These are phyloP conservation scores for Ianthella basta DNA, from an alignment of 37 sponge, comb jelly and placozoan species.

Conservation along the genomic window DNA sequence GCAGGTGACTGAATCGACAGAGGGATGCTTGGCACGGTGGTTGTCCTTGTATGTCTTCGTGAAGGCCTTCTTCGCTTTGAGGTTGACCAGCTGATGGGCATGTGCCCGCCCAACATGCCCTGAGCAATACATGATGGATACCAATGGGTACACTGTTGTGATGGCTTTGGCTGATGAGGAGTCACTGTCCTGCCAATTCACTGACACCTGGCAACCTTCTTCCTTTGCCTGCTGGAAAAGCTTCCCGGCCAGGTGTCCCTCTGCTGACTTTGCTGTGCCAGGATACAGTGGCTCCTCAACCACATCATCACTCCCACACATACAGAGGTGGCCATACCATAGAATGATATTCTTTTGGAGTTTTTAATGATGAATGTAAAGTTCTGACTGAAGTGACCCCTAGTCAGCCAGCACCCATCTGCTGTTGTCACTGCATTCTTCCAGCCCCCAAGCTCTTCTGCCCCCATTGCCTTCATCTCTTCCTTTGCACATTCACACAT, in stretches of 20 bases:
- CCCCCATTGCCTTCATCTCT: constrained; percentile 35
- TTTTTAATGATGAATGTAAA: constrained; percentile 26
- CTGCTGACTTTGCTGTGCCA: constrained; percentile 47
- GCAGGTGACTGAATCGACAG: constrained; percentile 7
- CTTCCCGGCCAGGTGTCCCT: constrained; percentile 34
- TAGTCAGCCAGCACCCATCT: constrained; percentile 32
- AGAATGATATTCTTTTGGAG: background rate
- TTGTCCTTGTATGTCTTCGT: background rate
- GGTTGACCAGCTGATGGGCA: background rate
- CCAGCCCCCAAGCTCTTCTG: constrained; percentile 30
- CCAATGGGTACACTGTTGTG: background rate
- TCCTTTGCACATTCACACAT: constrained; percentile 38
- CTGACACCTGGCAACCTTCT: constrained; percentile 16
- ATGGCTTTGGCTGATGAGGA: constrained; percentile 40
- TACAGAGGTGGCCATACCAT: too few species aligned
- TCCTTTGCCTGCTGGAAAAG: constrained; percentile 37
- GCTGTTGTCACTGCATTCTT: constrained; percentile 30
- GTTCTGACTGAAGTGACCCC: constrained; percentile 14
- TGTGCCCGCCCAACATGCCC: constrained; percentile 35
- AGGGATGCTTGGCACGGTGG: constrained; percentile 27
- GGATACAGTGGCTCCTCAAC: constrained; percentile 30
- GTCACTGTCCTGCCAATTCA: constrained; percentile 49
- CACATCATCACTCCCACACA: constrained; percentile 24
- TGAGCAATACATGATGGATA: constrained; percentile 29
- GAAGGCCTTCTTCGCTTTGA: constrained; percentile 20